Percentiles rank a stretch among this genome's conserved stretches.
Conservation (phyloP, 2,888 invertebrate species). For the Trachelus stipa region DNA sequence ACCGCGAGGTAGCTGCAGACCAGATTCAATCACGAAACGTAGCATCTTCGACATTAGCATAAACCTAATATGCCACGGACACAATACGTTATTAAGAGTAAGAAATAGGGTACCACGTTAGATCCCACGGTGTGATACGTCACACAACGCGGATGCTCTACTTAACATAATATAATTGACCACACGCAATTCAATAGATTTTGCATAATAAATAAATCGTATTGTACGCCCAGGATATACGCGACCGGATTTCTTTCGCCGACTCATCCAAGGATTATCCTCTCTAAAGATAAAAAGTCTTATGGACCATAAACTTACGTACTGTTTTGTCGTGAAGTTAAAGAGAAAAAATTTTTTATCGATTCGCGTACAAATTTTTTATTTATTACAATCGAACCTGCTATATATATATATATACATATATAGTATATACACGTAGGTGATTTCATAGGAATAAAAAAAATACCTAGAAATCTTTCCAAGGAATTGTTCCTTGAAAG, state of each 20-base stretch:
- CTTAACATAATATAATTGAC: constrained; percentile 67
- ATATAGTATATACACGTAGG: neutral
- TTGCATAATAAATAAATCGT: constrained; percentile 60
- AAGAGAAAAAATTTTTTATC: no score
- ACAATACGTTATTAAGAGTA: constrained; percentile 63
- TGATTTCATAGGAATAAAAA: neutral
- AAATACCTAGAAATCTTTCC: neutral
- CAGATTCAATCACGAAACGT: constrained; percentile 26
- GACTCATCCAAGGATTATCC: constrained; percentile 33
- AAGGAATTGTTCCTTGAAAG: neutral
- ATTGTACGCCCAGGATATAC: constrained; percentile 36
- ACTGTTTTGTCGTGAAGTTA: neutral
- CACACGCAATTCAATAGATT: constrained; percentile 64
- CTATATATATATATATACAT: neutral
- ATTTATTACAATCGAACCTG: neutral
- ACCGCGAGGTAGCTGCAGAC: constrained; percentile 6
- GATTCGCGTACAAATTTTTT: neutral
- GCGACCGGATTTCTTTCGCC: neutral
- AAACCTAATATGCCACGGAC: constrained; percentile 64
- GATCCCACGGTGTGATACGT: constrained; percentile 53
- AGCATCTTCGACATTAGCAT: constrained; percentile 60
- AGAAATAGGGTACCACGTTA: constrained; percentile 28
- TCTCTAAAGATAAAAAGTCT: constrained; percentile 4
- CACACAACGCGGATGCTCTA: constrained; percentile 56
- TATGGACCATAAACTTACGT: neutral